Percentiles rank a stretch among this genome's conserved stretches.
Evolutionary conservation across 2,113 vertebrate species (phyloP).

Genomic region (Oenanthe oenanthe): DNA sequence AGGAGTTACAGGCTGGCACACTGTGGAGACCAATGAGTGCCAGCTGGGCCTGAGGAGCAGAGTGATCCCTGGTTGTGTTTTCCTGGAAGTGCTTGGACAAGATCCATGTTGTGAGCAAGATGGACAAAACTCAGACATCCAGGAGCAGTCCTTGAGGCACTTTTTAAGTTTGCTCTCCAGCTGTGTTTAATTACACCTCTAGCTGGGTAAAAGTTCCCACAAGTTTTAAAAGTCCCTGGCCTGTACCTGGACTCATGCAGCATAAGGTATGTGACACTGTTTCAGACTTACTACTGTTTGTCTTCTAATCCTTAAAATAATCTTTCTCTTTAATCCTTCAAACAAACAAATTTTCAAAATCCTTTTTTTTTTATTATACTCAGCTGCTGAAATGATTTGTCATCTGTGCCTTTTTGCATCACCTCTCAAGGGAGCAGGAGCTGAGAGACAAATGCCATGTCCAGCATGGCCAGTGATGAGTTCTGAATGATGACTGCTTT

Average conservation of each 20-base stretch:
- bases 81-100: not conserved
- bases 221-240: not conserved
- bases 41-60: not conserved
- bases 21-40: not conserved
- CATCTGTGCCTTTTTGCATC: not conserved
- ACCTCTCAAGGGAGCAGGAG: rapidly evolving
- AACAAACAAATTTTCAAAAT: not conserved
- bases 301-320: not conserved
- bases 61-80: not conserved
- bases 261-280: not conserved
- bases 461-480: not conserved
- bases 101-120: not conserved
- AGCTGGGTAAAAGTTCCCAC: not conserved
- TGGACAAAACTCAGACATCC: not conserved
- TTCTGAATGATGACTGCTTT: not conserved
- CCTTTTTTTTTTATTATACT: not conserved
- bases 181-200: not conserved
- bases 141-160: not conserved
- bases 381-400: not conserved
- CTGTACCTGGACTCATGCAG: rapidly evolving
- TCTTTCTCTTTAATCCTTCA: not conserved
- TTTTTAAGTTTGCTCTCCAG: not conserved
- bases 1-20: not conserved
- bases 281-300: not conserved
- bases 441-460: not conserved